Conservation (phyloP, 2,113 vertebrate species). For the Phycodurus eques region DNA sequence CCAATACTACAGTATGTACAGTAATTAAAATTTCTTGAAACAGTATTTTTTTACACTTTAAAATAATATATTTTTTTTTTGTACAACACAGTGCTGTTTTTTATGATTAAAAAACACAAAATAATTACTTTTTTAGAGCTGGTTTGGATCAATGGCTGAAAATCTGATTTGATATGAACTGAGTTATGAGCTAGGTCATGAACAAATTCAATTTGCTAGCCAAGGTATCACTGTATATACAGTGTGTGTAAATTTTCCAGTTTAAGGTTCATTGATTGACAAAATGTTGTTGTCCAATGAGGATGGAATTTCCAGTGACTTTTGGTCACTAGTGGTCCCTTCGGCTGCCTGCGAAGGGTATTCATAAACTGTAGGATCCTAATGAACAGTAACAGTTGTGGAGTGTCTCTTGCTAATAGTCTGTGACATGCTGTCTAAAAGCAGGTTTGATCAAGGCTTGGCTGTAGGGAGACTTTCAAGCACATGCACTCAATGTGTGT, state of each 20-base stretch:
- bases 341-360: slow-evolving; percentile 30
- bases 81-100: too few species aligned
- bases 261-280: too few species aligned
- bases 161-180: background rate
- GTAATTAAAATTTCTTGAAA: too few species aligned
- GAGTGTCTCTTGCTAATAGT: slow-evolving; percentile 43
- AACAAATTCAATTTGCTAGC: too few species aligned
- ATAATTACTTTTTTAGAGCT: too few species aligned
- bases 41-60: too few species aligned
- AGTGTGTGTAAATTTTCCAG: too few species aligned
- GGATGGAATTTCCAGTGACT: slow-evolving; percentile 9
- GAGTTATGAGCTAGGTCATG: too few species aligned
- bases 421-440: slow-evolving; percentile 32
- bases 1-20: too few species aligned
- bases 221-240: too few species aligned
- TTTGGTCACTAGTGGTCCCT: slow-evolving; percentile 17
- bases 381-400: slow-evolving; percentile 39
- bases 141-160: background rate
- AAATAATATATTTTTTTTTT: too few species aligned
- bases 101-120: too few species aligned
- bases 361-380: slow-evolving; percentile 34
- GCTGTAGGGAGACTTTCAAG: slow-evolving; percentile 3
- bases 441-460: slow-evolving; percentile 32
- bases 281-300: slow-evolving; percentile 2
- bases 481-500: background rate